Evolutionary conservation across 2,888 invertebrate genomes (phyloP).

Genomic region (Rhingia campestris): DNA sequence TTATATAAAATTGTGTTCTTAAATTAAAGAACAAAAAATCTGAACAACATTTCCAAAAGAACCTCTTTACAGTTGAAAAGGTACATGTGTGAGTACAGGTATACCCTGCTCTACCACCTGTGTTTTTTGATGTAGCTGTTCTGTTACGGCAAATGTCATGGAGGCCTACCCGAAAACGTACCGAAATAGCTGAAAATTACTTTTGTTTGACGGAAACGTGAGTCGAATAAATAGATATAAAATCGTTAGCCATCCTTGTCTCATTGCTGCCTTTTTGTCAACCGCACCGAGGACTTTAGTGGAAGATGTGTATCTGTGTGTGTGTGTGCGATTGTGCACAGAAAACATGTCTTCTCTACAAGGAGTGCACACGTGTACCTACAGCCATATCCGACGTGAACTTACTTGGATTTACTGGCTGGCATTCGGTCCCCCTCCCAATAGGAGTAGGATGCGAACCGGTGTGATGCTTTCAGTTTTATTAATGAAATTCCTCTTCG

Average conservation of each 20-base stretch:
- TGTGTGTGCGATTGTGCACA: conserved; percentile 14
- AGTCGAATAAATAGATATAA: conserved; percentile 51
- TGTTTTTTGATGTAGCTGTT: conserved; percentile 19
- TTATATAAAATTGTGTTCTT: conserved; percentile 25
- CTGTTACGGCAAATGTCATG: conserved; percentile 38
- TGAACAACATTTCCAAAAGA: conserved; percentile 6
- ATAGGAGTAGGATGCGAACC: conserved; percentile 31
- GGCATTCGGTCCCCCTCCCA: not conserved
- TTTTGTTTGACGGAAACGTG: conserved; percentile 63
- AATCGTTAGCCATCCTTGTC: conserved; percentile 1
- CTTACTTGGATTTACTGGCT: conserved; percentile 25
- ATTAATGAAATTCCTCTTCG: conserved; percentile 57
- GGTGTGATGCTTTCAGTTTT: conserved; percentile 51
- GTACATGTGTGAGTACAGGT: not conserved
- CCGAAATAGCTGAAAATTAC: conserved; percentile 54
- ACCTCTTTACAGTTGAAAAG: not conserved
- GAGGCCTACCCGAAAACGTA: conserved; percentile 46
- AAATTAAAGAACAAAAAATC: conserved; percentile 7
- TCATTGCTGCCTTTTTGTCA: conserved; percentile 21
- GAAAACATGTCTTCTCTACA: conserved; percentile 20
- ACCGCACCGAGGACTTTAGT: conserved; percentile 25
- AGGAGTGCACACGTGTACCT: conserved; percentile 10
- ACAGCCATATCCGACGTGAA: conserved; percentile 30
- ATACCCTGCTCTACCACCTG: conserved; percentile 25
- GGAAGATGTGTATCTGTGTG: conserved; percentile 11